These are phyloP conservation scores for Hippopotamyrus pictus DNA, from an alignment of 2,797 vertebrate genomes.

Conservation along the genomic window DNA sequence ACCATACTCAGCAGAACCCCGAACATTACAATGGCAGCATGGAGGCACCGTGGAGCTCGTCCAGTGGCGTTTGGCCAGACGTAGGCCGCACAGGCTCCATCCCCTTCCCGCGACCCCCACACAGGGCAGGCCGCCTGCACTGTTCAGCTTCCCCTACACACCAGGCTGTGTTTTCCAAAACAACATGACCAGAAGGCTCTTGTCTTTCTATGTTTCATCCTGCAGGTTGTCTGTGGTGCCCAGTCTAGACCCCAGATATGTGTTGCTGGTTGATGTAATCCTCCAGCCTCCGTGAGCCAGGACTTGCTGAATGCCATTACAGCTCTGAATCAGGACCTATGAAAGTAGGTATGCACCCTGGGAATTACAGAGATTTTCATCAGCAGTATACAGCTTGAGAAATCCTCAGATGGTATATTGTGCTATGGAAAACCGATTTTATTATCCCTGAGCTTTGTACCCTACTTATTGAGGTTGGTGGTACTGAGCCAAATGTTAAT, in stretches of 20 bases:
- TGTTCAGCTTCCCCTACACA: background rate
- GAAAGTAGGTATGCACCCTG: conserved; percentile 38
- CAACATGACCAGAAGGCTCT: conserved; percentile 15
- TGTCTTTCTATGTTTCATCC: conserved; percentile 45
- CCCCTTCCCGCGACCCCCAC: background rate
- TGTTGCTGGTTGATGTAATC: conserved; percentile 93
- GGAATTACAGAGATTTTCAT: background rate
- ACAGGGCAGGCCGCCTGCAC: background rate
- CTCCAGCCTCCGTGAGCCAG: conserved; percentile 93
- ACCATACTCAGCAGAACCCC: background rate
- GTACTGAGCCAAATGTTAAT: background rate
- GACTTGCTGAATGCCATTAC: conserved; percentile 96
- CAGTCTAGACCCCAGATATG: conserved; percentile 91
- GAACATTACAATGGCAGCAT: background rate
- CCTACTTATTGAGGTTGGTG: background rate
- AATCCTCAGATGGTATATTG: background rate
- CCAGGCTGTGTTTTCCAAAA: conserved; percentile 21
- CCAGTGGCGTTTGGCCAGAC: background rate
- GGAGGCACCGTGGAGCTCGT: background rate
- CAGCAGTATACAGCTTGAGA: background rate
- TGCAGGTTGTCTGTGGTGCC: conserved; percentile 90
- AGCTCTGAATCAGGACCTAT: conserved; percentile 84
- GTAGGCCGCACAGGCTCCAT: background rate
- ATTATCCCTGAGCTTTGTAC: background rate
- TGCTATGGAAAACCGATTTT: background rate